A percentile compares a stretch with the other conserved stretches of the same genome.
These are phyloP conservation scores for Phyto melanocephala DNA, from an alignment of 2,888 invertebrate species.

Conservation along the genomic window DNA sequence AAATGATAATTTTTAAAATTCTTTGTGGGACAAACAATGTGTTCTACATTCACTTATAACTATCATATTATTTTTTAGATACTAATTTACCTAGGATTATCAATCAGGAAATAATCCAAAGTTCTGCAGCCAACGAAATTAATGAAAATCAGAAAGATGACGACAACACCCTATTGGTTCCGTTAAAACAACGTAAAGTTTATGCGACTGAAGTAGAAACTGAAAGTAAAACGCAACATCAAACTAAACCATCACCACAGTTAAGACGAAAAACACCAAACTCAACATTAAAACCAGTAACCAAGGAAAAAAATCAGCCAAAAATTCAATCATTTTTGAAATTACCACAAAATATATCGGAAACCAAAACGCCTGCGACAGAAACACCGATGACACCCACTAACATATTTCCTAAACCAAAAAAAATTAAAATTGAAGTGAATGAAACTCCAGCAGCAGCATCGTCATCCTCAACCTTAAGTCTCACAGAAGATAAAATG, in stretches of 20 bases:
- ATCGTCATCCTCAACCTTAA: too few species aligned
- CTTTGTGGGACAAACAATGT: too few species aligned
- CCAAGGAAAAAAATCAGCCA: too few species aligned
- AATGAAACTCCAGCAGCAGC: background rate
- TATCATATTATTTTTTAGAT: too few species aligned
- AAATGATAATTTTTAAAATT: too few species aligned
- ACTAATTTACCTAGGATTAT: slow-evolving; percentile 25
- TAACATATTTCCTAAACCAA: background rate
- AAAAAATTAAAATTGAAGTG: slow-evolving; percentile 22
- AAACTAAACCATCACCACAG: slow-evolving; percentile 24
- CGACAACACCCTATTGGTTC: slow-evolving; percentile 36
- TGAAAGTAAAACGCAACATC: background rate
- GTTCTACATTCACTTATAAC: too few species aligned
- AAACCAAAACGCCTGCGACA: slow-evolving; percentile 39
- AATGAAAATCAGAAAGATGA: background rate
- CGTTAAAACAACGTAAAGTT: slow-evolving; percentile 54
- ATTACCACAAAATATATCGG: slow-evolving; percentile 53
- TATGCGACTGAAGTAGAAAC: background rate
- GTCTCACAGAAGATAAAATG: slow-evolving; percentile 74
- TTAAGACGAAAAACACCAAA: slow-evolving; percentile 50
- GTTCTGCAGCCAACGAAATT: background rate
- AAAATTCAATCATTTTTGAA: slow-evolving; percentile 61
- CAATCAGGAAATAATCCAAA: slow-evolving; percentile 46
- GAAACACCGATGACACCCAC: background rate
- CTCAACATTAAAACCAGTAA: slow-evolving; percentile 11